Evolutionary conservation across 2,113 vertebrate genomes (phyloP).

Genomic region (Vulpes vulpes): DNA sequence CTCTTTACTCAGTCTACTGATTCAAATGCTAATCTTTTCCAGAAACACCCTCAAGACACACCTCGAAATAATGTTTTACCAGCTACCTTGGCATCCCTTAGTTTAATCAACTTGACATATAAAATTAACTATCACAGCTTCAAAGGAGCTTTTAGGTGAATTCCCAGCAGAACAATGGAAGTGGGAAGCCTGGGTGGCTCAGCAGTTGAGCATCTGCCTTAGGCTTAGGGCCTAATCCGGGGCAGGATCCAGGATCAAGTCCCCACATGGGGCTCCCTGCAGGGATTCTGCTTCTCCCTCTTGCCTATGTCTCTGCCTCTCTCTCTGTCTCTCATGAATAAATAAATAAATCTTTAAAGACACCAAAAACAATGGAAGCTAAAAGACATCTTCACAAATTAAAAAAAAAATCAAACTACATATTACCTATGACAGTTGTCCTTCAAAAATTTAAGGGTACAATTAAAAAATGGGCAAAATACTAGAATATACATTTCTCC

Average conservation of each 20-base stretch:
- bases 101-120: not conserved
- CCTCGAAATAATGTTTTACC: not conserved
- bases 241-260: too few species aligned
- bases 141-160: not conserved
- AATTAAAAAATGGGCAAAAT: not conserved
- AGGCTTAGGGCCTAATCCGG: too few species aligned
- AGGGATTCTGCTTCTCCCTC: too few species aligned
- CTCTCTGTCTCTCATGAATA: too few species aligned
- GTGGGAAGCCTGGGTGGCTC: too few species aligned
- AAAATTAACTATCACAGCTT: not conserved
- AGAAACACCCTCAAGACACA: slow-evolving; percentile 3
- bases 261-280: too few species aligned
- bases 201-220: too few species aligned
- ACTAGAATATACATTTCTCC: not conserved
- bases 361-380: not conserved
- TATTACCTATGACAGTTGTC: not conserved
- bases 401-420: slow-evolving; percentile 6
- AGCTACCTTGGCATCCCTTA: not conserved
- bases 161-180: not conserved
- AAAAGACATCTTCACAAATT: not conserved
- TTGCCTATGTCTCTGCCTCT: too few species aligned
- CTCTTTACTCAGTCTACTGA: not conserved
- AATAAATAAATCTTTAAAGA: too few species aligned
- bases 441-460: not conserved
- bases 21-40: not conserved